phyloP scores from a whole-genome alignment of 2,113 vertebrate species.

The Strix uralensis region DNA sequence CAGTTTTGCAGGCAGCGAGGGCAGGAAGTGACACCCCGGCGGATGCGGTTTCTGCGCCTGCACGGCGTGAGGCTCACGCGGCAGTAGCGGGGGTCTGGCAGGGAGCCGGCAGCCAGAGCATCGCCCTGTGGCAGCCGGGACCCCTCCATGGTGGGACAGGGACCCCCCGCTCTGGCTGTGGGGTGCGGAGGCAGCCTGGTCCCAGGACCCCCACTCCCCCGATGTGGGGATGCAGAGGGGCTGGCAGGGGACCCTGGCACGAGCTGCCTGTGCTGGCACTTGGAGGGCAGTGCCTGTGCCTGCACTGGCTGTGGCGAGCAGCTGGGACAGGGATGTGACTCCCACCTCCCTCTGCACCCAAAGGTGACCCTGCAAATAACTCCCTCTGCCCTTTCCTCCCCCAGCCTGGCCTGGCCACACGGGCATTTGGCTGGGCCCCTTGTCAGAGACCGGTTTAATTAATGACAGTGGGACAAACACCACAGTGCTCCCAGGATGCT shows the following conservation, averaged over 20 bases:
- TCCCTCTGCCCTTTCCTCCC: background rate
- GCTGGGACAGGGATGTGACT: accelerated
- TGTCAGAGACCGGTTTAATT: background rate
- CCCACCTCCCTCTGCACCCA: background rate
- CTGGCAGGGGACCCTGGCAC: background rate
- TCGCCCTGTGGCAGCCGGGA: accelerated
- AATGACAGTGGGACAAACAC: background rate
- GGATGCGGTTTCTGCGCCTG: background rate
- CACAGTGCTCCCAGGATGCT: background rate
- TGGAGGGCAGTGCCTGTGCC: background rate
- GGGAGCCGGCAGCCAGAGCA: background rate
- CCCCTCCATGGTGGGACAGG: background rate
- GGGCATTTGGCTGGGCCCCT: background rate
- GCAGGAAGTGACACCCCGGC: background rate
- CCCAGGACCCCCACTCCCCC: background rate
- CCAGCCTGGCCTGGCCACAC: accelerated
- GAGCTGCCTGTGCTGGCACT: background rate
- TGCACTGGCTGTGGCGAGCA: accelerated
- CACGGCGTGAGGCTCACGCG: background rate
- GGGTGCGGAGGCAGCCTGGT: background rate
- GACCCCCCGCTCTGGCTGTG: accelerated
- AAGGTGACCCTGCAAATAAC: background rate
- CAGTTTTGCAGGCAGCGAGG: background rate
- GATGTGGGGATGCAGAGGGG: background rate
- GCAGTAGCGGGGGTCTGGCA: conserved; percentile 15